Evolutionary conservation across 64 coral and sea anemone species (phyloP).

Genomic region (Astreopora myriophthalma): DNA sequence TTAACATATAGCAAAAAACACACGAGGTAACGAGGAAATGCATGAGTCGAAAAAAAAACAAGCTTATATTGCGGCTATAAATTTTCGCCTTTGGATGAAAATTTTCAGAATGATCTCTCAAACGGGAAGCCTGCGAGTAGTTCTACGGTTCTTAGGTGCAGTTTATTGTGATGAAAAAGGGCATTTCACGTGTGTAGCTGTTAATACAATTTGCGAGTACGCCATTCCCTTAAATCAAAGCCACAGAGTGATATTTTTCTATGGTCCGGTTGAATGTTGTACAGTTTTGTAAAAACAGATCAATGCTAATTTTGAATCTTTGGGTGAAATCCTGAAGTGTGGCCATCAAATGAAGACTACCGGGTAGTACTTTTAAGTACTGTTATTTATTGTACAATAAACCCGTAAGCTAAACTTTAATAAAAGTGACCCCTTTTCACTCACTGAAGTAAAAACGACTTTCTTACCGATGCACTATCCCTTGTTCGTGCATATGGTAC

Average conservation of each 20-base stretch:
- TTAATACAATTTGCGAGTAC: background rate
- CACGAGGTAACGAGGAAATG: background rate
- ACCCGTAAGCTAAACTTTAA: background rate
- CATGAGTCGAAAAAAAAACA: background rate
- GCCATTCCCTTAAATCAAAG: background rate
- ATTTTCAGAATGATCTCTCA: background rate
- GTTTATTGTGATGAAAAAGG: background rate
- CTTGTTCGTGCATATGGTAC: constrained; percentile 82
- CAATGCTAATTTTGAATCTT: no score
- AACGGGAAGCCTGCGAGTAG: background rate
- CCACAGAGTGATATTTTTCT: no score
- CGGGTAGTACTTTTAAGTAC: background rate
- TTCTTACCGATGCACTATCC: constrained; percentile 93
- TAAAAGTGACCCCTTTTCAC: background rate
- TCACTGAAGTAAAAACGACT: no score
- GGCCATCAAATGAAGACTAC: background rate
- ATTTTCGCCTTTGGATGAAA: background rate
- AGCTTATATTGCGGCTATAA: no score
- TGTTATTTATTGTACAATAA: background rate
- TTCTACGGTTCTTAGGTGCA: no score
- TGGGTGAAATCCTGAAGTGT: no score
- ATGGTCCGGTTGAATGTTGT: no score
- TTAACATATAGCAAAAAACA: background rate
- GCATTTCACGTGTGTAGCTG: background rate
- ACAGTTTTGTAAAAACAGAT: no score